Base-by-base conservation (phyloP, 2,797 vertebrate genomes). In the Brachyrhaphis roseni region DNA sequence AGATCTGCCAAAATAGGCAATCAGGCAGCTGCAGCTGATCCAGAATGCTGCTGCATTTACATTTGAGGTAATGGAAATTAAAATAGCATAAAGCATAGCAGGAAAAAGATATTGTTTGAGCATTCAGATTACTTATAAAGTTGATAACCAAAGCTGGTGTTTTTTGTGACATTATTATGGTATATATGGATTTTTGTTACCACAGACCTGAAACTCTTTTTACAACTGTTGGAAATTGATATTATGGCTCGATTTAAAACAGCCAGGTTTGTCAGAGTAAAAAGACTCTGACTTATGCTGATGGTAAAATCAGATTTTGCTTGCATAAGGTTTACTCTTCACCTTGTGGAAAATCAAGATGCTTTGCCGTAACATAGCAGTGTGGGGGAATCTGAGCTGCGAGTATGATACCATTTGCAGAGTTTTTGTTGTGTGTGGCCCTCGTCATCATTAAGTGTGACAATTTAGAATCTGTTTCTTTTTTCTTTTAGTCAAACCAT, bases 291-390 rank as follows among this genome's bases (percentile, higher is more conserved):
- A 87, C 88, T 82, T 79, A 81, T 77, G 81, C 83, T 92, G 89
- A 93, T 92, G 90, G 86, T 76, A 89, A 94, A 92, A 92, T 93
- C 90, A 93, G 90, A 90, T 83, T 85, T 46, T 41, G 73, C 86
- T 83, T 51, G 0, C 81, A 79, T 86, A 86, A 88, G 83, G 83
- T 85, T 90, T 87, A 88, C 90, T 93, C 86, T 79, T 93, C 89
- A 88, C 88, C 77, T 82, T 66, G 64, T 78, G 77, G 80, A 80
- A 79, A 83, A 55, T 53, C n/a, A 39, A 78, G 75, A 86, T 76
- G 85, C 85, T 81, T 86, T 85, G 64, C 79, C 28, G 84, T 83
- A 80, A 87, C 87, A 74, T 79, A 78, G 78, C 81, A 59, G 76
- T 86, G 81, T 76, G 84, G 16, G 72, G 20, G 43, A 46, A 34